These are phyloP conservation scores for Lutjanus campechanus DNA, from an alignment of 2,797 vertebrate species.

Conservation along the genomic window DNA sequence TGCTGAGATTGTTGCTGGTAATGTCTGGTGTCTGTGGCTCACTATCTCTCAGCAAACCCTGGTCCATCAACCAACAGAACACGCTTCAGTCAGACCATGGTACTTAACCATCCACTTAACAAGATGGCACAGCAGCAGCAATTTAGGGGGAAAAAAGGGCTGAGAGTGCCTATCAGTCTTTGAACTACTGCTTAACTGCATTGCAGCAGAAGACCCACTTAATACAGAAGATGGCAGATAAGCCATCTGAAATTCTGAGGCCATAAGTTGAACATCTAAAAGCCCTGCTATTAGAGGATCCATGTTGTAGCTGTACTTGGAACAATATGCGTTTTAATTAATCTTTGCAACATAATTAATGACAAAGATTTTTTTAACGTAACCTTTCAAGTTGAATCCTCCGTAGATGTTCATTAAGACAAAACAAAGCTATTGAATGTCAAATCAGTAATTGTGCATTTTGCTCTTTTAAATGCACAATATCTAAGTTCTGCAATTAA, in stretches of 20 bases:
- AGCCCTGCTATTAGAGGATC: constrained; percentile 21
- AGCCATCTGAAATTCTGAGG: constrained; percentile 48
- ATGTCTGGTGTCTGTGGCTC: constrained; percentile 46
- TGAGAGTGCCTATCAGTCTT: constrained; percentile 66
- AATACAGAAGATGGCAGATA: constrained; percentile 69
- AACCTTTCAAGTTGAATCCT: background rate
- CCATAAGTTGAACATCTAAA: constrained; percentile 40
- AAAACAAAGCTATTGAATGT: background rate
- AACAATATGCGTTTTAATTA: background rate
- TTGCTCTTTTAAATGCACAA: no score
- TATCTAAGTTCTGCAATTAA: no score
- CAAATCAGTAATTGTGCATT: no score
- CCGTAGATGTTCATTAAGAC: background rate
- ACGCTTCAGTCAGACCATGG: constrained; percentile 52
- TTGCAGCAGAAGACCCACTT: constrained; percentile 65
- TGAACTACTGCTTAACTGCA: constrained; percentile 69
- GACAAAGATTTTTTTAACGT: background rate
- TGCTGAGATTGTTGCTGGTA: constrained; percentile 43
- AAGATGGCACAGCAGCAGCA: constrained; percentile 69
- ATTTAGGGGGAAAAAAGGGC: constrained; percentile 50
- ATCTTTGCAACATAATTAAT: constrained; percentile 19
- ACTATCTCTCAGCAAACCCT: constrained; percentile 51
- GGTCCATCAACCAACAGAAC: constrained; percentile 63
- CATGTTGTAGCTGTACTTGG: background rate
- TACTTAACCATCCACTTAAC: constrained; percentile 76